A percentile compares a stretch with the other conserved stretches of the same genome.
These are phyloP conservation scores for Pammene fasciana DNA, from an alignment of 2,888 invertebrate genomes.

Conservation along the genomic window DNA sequence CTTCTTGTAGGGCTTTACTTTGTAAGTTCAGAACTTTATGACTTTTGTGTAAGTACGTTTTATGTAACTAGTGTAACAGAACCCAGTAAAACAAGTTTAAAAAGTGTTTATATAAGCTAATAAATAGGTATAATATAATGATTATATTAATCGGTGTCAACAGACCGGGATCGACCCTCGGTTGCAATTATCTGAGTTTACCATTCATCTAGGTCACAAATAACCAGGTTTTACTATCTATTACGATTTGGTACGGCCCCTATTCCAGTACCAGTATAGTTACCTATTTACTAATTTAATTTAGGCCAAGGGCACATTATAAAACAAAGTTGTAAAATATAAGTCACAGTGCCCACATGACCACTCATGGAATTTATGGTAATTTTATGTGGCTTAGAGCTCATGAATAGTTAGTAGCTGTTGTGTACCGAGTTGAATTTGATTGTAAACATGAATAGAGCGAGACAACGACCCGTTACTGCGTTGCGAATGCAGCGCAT, in stretches of 20 bases:
- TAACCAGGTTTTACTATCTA: no score
- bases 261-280: not conserved
- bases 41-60: no score
- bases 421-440: constrained; percentile 9
- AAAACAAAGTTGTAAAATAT: not conserved
- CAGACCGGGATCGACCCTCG: no score
- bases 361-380: constrained; percentile 6
- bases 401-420: constrained; percentile 16
- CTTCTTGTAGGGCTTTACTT: no score
- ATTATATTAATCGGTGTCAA: no score
- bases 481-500: not conserved
- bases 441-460: constrained; percentile 8
- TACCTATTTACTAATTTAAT: not conserved
- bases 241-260: not conserved
- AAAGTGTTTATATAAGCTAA: no score
- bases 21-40: no score
- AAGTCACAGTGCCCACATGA: not conserved
- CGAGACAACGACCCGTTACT: not conserved
- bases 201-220: no score
- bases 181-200: no score
- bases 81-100: no score
- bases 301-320: not conserved
- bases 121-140: no score
- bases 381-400: not conserved
- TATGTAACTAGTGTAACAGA: no score